These are phyloP conservation scores for Colaptes auratus DNA, from an alignment of 2,113 vertebrate genomes.

Conservation along the genomic window DNA sequence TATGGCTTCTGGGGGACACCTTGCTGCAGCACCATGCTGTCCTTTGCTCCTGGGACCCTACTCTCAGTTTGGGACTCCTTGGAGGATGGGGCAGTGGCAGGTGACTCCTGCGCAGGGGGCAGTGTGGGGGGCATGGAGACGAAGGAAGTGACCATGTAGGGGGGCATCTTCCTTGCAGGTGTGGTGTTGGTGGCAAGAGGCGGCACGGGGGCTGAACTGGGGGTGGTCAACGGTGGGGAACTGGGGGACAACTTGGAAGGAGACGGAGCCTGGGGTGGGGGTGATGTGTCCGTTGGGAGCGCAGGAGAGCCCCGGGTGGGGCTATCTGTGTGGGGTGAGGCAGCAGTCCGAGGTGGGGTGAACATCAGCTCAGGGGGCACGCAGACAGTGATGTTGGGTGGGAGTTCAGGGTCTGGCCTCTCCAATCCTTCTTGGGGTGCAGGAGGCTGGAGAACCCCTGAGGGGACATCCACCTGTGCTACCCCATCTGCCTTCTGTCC, in stretches of 20 bases:
- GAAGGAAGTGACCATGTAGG: constrained; percentile 79
- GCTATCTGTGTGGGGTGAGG: not conserved
- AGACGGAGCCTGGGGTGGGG: not conserved
- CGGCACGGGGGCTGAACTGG: constrained; percentile 13
- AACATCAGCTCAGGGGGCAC: constrained; percentile 21
- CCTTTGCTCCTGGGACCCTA: constrained; percentile 72
- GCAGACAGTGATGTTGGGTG: not conserved
- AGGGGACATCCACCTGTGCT: not conserved
- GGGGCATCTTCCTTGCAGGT: constrained; percentile 46
- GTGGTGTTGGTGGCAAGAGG: constrained; percentile 17
- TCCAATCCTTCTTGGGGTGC: not conserved
- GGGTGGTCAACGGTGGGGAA: not conserved
- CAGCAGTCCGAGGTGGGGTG: constrained; percentile 29
- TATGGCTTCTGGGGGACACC: constrained; percentile 97
- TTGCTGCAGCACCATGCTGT: constrained; percentile 82
- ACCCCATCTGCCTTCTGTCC: not conserved
- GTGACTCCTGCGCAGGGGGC: constrained; percentile 36
- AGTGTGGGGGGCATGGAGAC: constrained; percentile 73
- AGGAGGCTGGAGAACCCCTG: not conserved
- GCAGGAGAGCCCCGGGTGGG: not conserved
- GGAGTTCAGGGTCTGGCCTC: not conserved
- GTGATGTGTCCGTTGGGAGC: not conserved
- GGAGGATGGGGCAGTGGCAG: constrained; percentile 2
- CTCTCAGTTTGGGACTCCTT: constrained; percentile 67
- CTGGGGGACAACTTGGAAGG: constrained; percentile 7